These are phyloP conservation scores for Maniola hyperantus DNA, from an alignment of 2,888 invertebrate species.

Conservation along the genomic window DNA sequence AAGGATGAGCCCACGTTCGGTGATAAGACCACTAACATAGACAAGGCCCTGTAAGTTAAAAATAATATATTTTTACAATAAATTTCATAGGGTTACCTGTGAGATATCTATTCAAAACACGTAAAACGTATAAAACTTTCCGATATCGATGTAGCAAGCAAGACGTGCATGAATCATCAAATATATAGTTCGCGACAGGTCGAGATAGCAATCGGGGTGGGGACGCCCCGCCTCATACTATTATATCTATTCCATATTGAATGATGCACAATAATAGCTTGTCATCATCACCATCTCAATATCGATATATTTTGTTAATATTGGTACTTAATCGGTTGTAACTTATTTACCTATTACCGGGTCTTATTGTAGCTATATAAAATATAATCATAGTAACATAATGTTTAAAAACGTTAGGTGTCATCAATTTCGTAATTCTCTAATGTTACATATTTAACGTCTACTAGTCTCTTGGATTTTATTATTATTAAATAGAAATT, in stretches of 20 bases:
- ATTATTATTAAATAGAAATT: constrained; percentile 5
- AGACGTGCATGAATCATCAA: too few relatives aligned
- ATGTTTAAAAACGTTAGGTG: not conserved
- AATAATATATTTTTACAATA: not conserved
- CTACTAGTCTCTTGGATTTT: constrained; percentile 16
- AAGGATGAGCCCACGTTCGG: constrained; percentile 87
- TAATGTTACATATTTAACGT: not conserved
- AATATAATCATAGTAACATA: constrained; percentile 1
- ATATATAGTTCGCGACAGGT: too few relatives aligned
- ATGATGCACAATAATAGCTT: too few relatives aligned
- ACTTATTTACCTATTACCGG: not conserved
- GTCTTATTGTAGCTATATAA: not conserved
- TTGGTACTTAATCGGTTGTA: too few relatives aligned
- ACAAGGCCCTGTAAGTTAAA: constrained; percentile 9
- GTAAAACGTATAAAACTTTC: not conserved
- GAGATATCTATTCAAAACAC: not conserved
- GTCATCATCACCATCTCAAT: too few relatives aligned
- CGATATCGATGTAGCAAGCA: too few relatives aligned
- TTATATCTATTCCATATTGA: too few relatives aligned
- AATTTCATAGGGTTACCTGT: not conserved
- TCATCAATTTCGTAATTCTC: not conserved
- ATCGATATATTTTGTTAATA: too few relatives aligned
- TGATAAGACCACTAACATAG: constrained; percentile 53
- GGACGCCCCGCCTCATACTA: too few relatives aligned
- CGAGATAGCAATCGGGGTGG: too few relatives aligned